Base-by-base conservation (phyloP, 2,888 invertebrate species). In the Synanthedon andrenaeformis region DNA sequence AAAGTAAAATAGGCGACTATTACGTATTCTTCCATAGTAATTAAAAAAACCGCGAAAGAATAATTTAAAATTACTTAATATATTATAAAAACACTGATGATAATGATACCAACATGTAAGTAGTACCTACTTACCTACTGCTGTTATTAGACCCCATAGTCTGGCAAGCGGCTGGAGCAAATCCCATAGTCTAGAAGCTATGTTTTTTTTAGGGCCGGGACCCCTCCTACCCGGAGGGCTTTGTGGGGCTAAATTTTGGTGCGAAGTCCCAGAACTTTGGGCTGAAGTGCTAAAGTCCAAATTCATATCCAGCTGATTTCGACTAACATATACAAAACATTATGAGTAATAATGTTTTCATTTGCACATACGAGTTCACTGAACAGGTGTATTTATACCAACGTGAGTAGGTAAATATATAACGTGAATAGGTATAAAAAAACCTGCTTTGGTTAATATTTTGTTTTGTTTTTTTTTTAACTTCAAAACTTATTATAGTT, bases 71-170 rank as follows among this genome's bases (percentile, higher is more conserved):
- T n/a, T n/a, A n/a, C n/a, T n/a, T n/a, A n/a, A n/a, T n/a, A n/a
- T n/a, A n/a, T n/a, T n/a, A n/a, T n/a, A 35, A 35, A 35, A 35
- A 35, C 35, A 35, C 35, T 3, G 35, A 17, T n/a, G n/a, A n/a
- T n/a, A n/a, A 35, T 35, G 6, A 35, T 35, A 35, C 8, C 28
- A 35, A 35, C 8, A 35, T 35, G 28, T 35, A 35, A 8, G 28
- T n/a, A n/a, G n/a, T 28, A 28, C 6, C 1, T 28, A 70, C 82
- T 69, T 58, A 86, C 87, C 85, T 45, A 87, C 69, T 56, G 86
- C 79, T 17, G 87, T 83, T 41, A 86, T 68, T 10, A 87, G 69
- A 2, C 87, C 87, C 87, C 87, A 87, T 57, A 86, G 59, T 59
- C 87, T 77, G 8, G 87, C 82, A 13, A 87, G 62, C 1, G 87